Evolutionary conservation across 2,797 vertebrate species (phyloP), one percentile per base, ranked within the genome.

Genomic region (Microctenopoma steveboyesi): DNA sequence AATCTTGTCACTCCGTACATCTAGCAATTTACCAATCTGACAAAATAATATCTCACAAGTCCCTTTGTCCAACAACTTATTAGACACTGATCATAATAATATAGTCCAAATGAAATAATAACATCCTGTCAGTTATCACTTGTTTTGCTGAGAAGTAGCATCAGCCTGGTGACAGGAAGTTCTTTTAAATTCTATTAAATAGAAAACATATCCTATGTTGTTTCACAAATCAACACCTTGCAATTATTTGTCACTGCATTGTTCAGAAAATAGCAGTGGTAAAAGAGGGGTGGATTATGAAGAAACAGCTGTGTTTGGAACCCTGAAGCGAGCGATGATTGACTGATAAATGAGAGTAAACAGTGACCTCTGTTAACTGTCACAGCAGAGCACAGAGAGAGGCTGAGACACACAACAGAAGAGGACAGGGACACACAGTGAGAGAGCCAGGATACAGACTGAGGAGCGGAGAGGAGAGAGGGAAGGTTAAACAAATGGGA

Each of bases 341-440:
- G 92, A 92, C 90, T 90, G 83, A 92, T 91, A 92, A 93, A 93
- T 87, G 89, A 88, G 88, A 89, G 88, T 90, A 93, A 94, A 92
- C 91, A 91, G 90, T 91, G 89, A 90, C 89, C 85, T 94, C 91
- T 93, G 92, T 82, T 93, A 86, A 82, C 91, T 94, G 92, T 94
- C 92, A 93, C 82, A 85, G 79, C 81, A 3, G 78, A 86, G 83
- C 90, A 88, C 55, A 13, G 74, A 72, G 69, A 71, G 55, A 68
- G 53, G 75, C 63, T 59, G 85, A 91, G 82, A 79, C 74, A 72
- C 71, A 58, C 62, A 81, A 88, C 85, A 79, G 57, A 74, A 76
- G 75, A 74, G 77, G 85, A 90, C 81, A 78, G 67, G 59, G 68
- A 74, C 7, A 5, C 62, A 69, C 47, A 42, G 50, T 1, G 63